Base-by-base conservation (phyloP, 2,888 invertebrate genomes). In the Phymatocera aterrima region DNA sequence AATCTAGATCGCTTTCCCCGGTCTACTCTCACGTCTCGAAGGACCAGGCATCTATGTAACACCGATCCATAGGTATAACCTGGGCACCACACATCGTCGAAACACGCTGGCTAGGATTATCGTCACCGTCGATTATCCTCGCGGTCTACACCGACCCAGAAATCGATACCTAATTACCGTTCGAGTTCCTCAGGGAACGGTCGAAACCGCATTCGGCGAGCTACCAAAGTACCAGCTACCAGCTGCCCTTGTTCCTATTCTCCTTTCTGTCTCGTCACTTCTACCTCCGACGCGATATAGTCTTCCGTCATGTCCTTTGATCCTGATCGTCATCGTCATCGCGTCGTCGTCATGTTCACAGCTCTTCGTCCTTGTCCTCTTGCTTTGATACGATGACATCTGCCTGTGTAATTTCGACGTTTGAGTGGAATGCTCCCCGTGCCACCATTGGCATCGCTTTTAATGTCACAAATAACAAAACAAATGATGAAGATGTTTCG, bases 91-190 rank as follows among this genome's bases (percentile, higher is more conserved):
- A 8, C 4, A 8, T 28, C 60, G 4, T 8, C 18, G 43, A n/a
- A n/a, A 46, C 43, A 68, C 46, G 43, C 43, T 3, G 24, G 24
- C 15, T 21, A 15, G 68, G 61, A 64, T 68, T 68, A 46, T 68
- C 43, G 68, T 68, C 46, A 21, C 46, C 46, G 21, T 68, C 68
- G 68, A 68, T 68, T 46, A 68, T 68, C 68, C 28, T 68, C 68
- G 8, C 10, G 34, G 34, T 64, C 24, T 46, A 43, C 28, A 43
- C 46, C 24, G 8, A 15, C 34, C 34, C 6, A 28, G 68, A 24
- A 68, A 68, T 68, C 68, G 68, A 68, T 68, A 68, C n/a, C 68
- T 68, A 68, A 68, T 68, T 68, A 68, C 46, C 68, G 68, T 68
- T 68, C 37, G 3, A 15, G 2, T 5, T 68, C 68, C 68, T 68